Evolutionary conservation across 2,797 vertebrate species (phyloP), one percentile per base, ranked within the genome.

Genomic region (Halcyon leucocephala): DNA sequence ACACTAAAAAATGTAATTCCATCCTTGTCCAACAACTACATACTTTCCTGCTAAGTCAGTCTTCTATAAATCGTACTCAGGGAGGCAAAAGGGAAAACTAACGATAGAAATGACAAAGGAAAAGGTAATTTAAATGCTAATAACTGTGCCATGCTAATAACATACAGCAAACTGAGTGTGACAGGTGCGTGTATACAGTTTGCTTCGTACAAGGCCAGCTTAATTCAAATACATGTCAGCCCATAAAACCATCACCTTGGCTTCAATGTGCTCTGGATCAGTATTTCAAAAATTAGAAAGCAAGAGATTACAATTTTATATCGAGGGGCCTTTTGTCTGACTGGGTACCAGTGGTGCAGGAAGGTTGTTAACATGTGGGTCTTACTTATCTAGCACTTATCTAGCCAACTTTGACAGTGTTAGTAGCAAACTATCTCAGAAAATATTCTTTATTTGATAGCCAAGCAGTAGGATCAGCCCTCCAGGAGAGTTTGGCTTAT

Each of bases 91-190:
- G 26, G 46, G 16, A 62, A 67, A 82, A 60, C 41, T 60, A 67
- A 94, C 76, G 61, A 70, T 54, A 77, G 69, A 72, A 78, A 65
- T 39, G 22, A 39, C 21, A 70, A 55, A 42, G 29, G 42, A 48
- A 84, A 80, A 37, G 13, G 31, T 83, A 64, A 76, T 79, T 87
- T 93, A 85, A 89, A 77, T 89, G 89, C 86, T 92, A 81, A 26
- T 89, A 89, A 37, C 64, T 55, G 14, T 93, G 71, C 22, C 55
- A 20, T 2, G 0, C 55, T 80, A 81, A 52, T 89, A 80, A 60
- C 62, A 35, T 55, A 17, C 19, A 33, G 41, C 31, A 71, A 91
- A 52, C 78, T 55, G 35, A 31, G 4, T 60, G 41, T 89, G 86
- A 85, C 88, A 94, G 83, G 54, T 96, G 57, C 11, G 0, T 80